These are phyloP conservation scores for Tangachromis dhanisi DNA, from an alignment of 2,113 vertebrate genomes.

Conservation along the genomic window DNA sequence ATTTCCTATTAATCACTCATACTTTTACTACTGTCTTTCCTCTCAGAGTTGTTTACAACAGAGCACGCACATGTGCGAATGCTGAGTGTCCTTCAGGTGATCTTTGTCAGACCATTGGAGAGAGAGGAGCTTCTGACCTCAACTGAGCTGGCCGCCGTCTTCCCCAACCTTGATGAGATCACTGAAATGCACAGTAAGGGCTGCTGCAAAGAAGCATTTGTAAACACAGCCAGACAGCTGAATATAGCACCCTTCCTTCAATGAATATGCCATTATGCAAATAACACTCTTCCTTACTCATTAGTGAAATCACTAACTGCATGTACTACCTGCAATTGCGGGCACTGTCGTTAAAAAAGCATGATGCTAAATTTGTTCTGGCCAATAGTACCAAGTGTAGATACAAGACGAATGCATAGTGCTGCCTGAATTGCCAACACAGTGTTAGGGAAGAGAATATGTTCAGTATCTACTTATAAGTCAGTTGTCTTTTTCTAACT, in stretches of 20 bases:
- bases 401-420: not conserved
- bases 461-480: not conserved
- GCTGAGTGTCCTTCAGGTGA: conserved; percentile 81
- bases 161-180: conserved; percentile 85
- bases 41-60: conserved; percentile 80
- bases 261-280: not conserved
- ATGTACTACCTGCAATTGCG: not conserved
- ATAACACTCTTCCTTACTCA: not conserved
- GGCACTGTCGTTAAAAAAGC: not conserved
- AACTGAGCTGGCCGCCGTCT: conserved; percentile 75
- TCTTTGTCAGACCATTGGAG: conserved; percentile 82
- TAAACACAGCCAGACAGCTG: not conserved
- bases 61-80: conserved; percentile 87
- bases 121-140: conserved; percentile 60
- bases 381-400: not conserved
- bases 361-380: not conserved
- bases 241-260: not conserved
- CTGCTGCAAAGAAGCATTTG: not conserved
- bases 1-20: not conserved
- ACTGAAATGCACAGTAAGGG: conserved; percentile 84
- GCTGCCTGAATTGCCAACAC: not conserved
- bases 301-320: not conserved
- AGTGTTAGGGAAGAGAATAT: not conserved
- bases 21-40: not conserved
- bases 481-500: not conserved